Percentiles rank a stretch among this genome's conserved stretches.
These are phyloP conservation scores for Darevskia nairensis DNA, from an alignment of 2,797 vertebrate genomes.

Conservation along the genomic window DNA sequence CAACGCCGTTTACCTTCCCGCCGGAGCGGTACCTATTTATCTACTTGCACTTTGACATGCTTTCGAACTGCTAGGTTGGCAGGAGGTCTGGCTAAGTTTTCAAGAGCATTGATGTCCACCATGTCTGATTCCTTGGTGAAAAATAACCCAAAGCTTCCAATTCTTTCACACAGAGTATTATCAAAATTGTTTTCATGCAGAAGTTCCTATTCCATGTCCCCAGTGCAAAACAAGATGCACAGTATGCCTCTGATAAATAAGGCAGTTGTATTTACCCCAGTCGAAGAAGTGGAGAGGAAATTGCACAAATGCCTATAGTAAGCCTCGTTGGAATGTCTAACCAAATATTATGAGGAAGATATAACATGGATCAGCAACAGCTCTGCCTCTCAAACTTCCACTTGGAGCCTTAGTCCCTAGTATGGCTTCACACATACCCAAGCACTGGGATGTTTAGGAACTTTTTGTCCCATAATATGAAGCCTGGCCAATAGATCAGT, in stretches of 20 bases:
- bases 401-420: neutral
- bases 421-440: neutral
- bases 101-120: neutral
- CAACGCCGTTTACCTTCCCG: no score
- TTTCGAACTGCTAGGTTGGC: no score
- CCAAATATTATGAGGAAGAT: neutral
- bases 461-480: neutral
- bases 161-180: neutral
- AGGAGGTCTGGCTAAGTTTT: neutral
- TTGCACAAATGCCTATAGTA: neutral
- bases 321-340: neutral
- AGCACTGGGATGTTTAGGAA: no score
- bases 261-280: neutral
- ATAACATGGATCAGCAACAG: no score
- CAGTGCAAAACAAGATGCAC: neutral
- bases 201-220: no score
- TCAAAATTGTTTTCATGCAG: no score
- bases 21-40: no score
- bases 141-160: neutral
- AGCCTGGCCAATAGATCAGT: neutral
- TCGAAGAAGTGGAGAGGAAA: neutral
- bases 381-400: neutral
- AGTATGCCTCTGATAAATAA: neutral
- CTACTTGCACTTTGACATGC: no score
- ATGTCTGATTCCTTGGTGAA: neutral